A percentile compares a stretch with the other conserved stretches of the same genome.
Evolutionary conservation across 2,888 invertebrate genomes (phyloP).

Genomic region (Dynastes grantii): DNA sequence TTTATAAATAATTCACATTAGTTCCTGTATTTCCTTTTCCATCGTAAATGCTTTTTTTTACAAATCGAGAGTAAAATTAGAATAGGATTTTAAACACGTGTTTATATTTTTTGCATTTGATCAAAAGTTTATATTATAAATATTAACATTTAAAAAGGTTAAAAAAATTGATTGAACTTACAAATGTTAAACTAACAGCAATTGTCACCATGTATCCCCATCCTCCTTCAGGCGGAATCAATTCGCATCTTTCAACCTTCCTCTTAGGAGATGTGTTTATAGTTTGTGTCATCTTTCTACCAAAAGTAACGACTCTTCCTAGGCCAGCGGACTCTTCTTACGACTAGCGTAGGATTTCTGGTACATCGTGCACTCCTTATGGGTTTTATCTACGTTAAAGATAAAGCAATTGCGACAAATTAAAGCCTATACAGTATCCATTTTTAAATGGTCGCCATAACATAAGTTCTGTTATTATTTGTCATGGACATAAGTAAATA

Average conservation of each 20-base stretch:
- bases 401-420: constrained; percentile 20
- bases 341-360: constrained; percentile 9
- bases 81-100: no score
- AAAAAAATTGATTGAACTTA: constrained; percentile 67
- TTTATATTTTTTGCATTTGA: no score
- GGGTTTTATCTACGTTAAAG: constrained; percentile 31
- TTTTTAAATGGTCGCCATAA: background rate
- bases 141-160: no score
- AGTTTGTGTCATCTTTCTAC: constrained; percentile 14
- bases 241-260: constrained; percentile 53
- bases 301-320: background rate
- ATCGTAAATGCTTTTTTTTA: no score
- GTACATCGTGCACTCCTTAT: constrained; percentile 12
- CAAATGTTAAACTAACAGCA: constrained; percentile 82
- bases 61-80: no score
- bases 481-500: background rate
- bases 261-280: background rate
- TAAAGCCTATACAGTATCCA: background rate
- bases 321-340: constrained; percentile 21
- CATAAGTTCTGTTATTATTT: constrained; percentile 12
- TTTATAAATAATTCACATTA: no score
- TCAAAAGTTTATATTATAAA: no score
- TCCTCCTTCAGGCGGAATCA: constrained; percentile 73
- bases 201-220: constrained; percentile 86
- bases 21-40: no score